Evolutionary conservation across 2,113 vertebrate genomes (phyloP).

Genomic region (Plestiodon gilberti): DNA sequence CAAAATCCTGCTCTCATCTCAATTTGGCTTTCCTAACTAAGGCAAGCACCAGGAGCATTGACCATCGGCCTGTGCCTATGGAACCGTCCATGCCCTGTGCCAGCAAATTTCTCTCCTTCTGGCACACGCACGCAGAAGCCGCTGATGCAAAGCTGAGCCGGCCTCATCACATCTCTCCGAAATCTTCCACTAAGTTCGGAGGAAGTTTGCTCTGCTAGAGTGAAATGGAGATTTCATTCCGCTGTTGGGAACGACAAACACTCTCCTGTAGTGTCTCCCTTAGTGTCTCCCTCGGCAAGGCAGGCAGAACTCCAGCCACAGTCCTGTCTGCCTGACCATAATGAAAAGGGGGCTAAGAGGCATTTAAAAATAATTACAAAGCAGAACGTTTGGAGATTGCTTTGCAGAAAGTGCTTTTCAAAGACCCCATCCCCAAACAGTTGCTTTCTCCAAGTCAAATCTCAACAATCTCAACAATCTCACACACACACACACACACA

Average conservation of each 20-base stretch:
- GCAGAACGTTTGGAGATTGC: too few relatives aligned
- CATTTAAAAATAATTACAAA: not conserved
- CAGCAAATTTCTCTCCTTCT: not conserved
- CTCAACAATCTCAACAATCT: too few relatives aligned
- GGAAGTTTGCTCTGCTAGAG: not conserved
- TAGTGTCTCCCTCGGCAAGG: not conserved
- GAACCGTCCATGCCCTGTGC: too few relatives aligned
- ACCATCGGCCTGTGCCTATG: too few relatives aligned
- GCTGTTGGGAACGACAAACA: not conserved
- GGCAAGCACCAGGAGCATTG: too few relatives aligned
- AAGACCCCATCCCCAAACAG: not conserved
- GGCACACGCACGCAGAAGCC: not conserved
- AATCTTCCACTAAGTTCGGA: not conserved
- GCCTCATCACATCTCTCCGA: not conserved
- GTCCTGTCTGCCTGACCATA: not conserved
- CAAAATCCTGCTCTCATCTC: not conserved
- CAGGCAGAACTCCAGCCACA: not conserved
- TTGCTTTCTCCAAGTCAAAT: not conserved
- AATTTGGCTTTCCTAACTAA: not conserved
- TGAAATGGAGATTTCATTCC: not conserved
- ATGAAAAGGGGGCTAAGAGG: not conserved
- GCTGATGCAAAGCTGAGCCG: not conserved
- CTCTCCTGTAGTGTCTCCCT: too few relatives aligned
- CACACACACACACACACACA: too few relatives aligned
- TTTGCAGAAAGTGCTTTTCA: not conserved